phyloP scores from a whole-genome alignment of 2,888 invertebrate genomes.

The Tolmerus cingulatus region DNA sequence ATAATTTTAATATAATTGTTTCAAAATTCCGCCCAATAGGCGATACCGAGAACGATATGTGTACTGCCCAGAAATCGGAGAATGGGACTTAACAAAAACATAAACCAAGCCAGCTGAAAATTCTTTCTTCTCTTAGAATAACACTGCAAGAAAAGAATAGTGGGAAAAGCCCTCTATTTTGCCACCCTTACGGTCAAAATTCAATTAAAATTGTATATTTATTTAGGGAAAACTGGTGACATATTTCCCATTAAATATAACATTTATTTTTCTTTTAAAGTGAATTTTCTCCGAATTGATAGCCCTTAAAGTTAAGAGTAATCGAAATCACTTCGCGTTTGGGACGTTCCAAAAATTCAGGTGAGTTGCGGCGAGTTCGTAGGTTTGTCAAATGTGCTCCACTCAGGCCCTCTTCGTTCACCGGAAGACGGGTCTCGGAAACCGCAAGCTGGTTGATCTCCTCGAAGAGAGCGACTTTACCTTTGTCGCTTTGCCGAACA shows the following conservation, averaged over 20 bases:
- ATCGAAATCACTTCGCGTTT: constrained; percentile 49
- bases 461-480: constrained; percentile 51
- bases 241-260: neutral
- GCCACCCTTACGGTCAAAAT: too few species aligned
- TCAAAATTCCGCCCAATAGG: too few species aligned
- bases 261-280: neutral
- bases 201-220: too few species aligned
- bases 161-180: too few species aligned
- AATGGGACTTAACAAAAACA: too few species aligned
- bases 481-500: constrained; percentile 51
- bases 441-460: constrained; percentile 58
- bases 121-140: too few species aligned
- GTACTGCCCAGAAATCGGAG: too few species aligned
- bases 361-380: neutral
- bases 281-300: constrained; percentile 43
- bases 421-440: constrained; percentile 39
- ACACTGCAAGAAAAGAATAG: too few species aligned
- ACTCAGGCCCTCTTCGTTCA: constrained; percentile 49
- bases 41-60: too few species aligned
- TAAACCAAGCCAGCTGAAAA: too few species aligned
- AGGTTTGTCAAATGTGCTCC: neutral
- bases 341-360: neutral
- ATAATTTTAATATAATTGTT: too few species aligned
- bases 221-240: neutral
- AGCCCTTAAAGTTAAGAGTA: constrained; percentile 50